Evolutionary conservation across 2,888 invertebrate genomes (phyloP).

Genomic region (Lasioglossum pauxillum): DNA sequence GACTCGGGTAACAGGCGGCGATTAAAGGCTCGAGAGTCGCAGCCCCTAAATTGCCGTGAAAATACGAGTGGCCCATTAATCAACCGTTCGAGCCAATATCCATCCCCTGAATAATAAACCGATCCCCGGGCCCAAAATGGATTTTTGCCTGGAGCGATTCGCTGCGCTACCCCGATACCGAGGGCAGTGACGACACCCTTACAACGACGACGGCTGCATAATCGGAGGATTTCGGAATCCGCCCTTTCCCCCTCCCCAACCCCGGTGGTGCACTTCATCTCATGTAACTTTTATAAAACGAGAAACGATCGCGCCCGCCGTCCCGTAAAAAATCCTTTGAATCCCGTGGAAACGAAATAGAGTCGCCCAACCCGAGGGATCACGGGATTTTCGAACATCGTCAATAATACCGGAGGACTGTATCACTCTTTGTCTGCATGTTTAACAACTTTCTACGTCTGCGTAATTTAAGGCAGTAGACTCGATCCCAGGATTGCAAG

Average conservation of each 20-base stretch:
- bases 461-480: too few relatives aligned
- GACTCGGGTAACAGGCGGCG: constrained; percentile 10
- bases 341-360: constrained; percentile 17
- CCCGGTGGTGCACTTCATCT: constrained; percentile 11
- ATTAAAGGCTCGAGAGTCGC: constrained; percentile 20
- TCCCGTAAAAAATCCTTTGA: constrained; percentile 49
- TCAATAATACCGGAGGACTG: not conserved
- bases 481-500: too few relatives aligned
- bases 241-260: constrained; percentile 1
- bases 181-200: constrained; percentile 54
- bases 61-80: constrained; percentile 63
- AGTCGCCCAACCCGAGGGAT: not conserved
- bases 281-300: constrained; percentile 55
- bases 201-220: constrained; percentile 54
- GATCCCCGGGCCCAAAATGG: constrained; percentile 51
- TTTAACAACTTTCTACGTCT: not conserved
- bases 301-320: constrained; percentile 40
- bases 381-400: not conserved
- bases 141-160: constrained; percentile 55
- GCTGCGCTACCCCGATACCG: constrained; percentile 4
- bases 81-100: constrained; percentile 48
- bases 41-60: constrained; percentile 24
- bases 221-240: constrained; percentile 53
- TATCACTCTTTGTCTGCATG: not conserved
- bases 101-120: constrained; percentile 63